Evolutionary conservation across 2,888 invertebrate genomes (phyloP).

Genomic region (Heliconius ethilla): DNA sequence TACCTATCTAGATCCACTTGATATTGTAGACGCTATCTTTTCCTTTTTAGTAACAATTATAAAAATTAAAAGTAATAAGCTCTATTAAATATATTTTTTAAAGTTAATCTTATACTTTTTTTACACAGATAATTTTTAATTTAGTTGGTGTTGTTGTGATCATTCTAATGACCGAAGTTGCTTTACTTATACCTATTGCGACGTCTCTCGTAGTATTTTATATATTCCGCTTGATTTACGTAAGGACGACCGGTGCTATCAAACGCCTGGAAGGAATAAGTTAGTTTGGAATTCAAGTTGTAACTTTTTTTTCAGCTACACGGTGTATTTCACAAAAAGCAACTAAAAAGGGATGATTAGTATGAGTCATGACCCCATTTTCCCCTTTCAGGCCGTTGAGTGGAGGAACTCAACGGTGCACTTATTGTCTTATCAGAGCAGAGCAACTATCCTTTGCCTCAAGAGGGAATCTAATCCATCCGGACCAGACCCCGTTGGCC

Average conservation of each 20-base stretch:
- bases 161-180: slow-evolving; percentile 83
- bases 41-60: not conserved
- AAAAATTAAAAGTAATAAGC: not conserved
- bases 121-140: slow-evolving; percentile 86
- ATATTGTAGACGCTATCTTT: not conserved
- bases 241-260: slow-evolving; percentile 86
- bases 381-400: too few species aligned
- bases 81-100: not conserved
- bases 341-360: too few species aligned
- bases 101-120: not conserved
- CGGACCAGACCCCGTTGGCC: not conserved
- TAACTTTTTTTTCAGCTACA: not conserved
- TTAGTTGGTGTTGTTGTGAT: slow-evolving; percentile 89
- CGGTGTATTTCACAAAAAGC: too few species aligned
- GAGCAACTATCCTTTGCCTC: not conserved
- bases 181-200: slow-evolving; percentile 73
- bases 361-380: too few species aligned
- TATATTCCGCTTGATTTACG: slow-evolving; percentile 83
- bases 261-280: slow-evolving; percentile 86
- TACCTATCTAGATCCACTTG: not conserved
- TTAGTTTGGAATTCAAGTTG: slow-evolving; percentile 59
- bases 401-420: not conserved
- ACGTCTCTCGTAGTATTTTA: slow-evolving; percentile 84
- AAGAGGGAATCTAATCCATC: not conserved
- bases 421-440: not conserved